Conservation (phyloP, 30 jellyfish, hydroid and myxozoan species). For the Hydra vulgaris region DNA sequence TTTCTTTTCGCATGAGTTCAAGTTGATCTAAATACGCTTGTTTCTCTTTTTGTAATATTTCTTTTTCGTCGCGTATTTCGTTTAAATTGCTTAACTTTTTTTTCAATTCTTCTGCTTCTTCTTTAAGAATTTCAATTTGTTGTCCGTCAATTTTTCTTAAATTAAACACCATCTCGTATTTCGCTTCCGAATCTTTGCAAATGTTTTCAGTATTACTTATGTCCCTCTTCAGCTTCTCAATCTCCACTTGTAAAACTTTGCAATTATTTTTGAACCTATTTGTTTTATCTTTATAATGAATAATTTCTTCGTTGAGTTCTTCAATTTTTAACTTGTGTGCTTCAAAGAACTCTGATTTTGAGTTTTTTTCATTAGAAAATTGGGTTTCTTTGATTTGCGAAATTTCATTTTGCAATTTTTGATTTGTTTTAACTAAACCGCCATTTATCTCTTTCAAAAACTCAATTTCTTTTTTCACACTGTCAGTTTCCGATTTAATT, state of each 20-base stretch:
- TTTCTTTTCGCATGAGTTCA: slow-evolving; percentile 2
- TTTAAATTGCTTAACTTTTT: background rate
- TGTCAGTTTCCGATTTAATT: slow-evolving; percentile 34
- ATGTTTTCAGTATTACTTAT: slow-evolving; percentile 3
- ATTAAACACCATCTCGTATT: background rate
- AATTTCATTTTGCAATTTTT: slow-evolving; percentile 11
- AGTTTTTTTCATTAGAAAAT: background rate
- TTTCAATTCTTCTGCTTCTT: slow-evolving; percentile 19
- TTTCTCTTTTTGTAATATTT: slow-evolving; percentile 8
- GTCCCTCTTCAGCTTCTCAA: slow-evolving; percentile 2
- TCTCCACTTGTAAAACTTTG: slow-evolving; percentile 2
- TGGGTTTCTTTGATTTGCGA: background rate
- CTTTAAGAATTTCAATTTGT: slow-evolving; percentile 18
- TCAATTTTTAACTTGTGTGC: slow-evolving; percentile 15
- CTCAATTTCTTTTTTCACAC: background rate
- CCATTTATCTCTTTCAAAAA: background rate
- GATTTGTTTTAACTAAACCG: slow-evolving; percentile 1
- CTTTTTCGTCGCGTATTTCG: slow-evolving; percentile 8
- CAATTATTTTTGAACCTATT: background rate
- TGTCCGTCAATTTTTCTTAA: slow-evolving; percentile 3
- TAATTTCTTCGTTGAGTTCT: slow-evolving; percentile 12
- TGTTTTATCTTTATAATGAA: slow-evolving; percentile 14
- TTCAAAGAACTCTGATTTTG: slow-evolving; percentile 6
- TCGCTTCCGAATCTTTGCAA: slow-evolving; percentile 15
- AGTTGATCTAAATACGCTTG: background rate